phyloP scores from a whole-genome alignment of 2,888 invertebrate species.

The Leucophenga montana region DNA sequence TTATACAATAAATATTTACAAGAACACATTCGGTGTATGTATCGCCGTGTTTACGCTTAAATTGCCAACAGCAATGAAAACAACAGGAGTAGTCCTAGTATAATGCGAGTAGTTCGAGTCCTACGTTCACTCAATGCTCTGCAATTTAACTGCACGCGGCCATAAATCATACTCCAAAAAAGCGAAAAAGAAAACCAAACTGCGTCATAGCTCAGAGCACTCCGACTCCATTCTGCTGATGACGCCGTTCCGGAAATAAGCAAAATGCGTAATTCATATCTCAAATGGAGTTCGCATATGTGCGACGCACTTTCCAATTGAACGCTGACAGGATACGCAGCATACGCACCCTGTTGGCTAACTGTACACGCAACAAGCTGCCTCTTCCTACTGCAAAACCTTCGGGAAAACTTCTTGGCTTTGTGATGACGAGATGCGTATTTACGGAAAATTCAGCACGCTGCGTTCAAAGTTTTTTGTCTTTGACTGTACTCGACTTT shows the following conservation, averaged over 20 bases:
- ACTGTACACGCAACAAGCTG: conserved; percentile 1
- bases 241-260: conserved; percentile 19
- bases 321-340: neutral
- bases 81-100: neutral
- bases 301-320: conserved; percentile 5
- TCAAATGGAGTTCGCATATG: neutral
- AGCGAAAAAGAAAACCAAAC: conserved; percentile 45
- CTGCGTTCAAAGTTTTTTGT: neutral
- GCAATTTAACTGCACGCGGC: conserved; percentile 59
- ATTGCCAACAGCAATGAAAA: conserved; percentile 9
- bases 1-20: neutral
- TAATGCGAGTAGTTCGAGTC: too few species aligned
- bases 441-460: neutral
- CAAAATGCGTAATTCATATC: conserved; percentile 24
- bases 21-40: neutral
- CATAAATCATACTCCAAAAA: conserved; percentile 57
- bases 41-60: conserved; percentile 9
- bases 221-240: neutral
- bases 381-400: neutral
- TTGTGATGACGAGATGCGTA: neutral
- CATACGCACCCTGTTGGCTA: neutral
- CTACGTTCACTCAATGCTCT: too few species aligned
- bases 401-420: neutral
- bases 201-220: conserved; percentile 55
- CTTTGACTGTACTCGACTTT: too few species aligned